Base-by-base conservation (phyloP, 2,797 vertebrate genomes). In the Borostomias antarcticus region DNA sequence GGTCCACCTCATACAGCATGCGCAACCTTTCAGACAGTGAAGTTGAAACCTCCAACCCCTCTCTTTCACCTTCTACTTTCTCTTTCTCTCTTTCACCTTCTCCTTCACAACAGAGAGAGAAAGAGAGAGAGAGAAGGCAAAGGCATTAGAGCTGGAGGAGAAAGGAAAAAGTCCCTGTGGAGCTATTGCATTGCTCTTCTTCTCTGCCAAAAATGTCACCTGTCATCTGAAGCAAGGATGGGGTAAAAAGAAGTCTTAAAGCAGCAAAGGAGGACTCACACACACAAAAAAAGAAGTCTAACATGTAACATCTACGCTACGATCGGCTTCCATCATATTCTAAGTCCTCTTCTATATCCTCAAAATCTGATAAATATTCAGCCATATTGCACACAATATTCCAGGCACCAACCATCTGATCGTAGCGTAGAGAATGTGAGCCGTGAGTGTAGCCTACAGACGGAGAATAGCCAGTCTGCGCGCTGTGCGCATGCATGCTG, bases 151-250 rank as follows among this genome's bases (percentile, higher is more conserved):
- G 69, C 48, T 65, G 3, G 48, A 40, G 59, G 50, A 15, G 9
- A 28, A 60, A 40, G 59, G 50, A 15, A 6, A 28, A 60, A 52
- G 29, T 70, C 73, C 69, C 66, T 10, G 40, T n/a, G 48, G 64
- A 72, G 17, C n/a, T 57, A 64, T 56, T 32, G 53, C 32, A 6
- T 62, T 57, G 65, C 29, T 54, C 10, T 70, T 26, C 58, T 11
- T 68, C 40, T 60, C 28, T 35, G 15, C 47, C 43, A 35, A 26
- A 70, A 58, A 66, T 33, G 28, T 50, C 29, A 3, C n/a, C 43
- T 53, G 54, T 63, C 23, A 64, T 40, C 57, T 0, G 13, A 23
- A 62, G 60, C n/a, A 29, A 62, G 19, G 28, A 10, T 21, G 7
- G 26, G 1, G 9, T 48, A 23, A 28, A 30, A 32, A 45, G 13